Percentiles rank a stretch among this genome's conserved stretches.
Conservation (phyloP, 2,888 invertebrate genomes). For the Drosophila acutilabella region DNA sequence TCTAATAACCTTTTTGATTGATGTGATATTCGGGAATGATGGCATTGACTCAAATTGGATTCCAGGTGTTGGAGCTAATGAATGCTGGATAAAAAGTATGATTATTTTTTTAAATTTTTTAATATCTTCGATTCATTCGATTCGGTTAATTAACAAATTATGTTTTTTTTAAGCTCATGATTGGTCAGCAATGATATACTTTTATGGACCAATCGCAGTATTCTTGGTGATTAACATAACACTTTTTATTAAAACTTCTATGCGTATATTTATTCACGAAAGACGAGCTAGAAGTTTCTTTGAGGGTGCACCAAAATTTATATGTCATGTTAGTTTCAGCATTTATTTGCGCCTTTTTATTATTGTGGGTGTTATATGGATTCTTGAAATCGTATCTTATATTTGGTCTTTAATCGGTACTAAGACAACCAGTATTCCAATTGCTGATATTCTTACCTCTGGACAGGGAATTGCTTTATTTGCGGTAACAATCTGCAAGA, state of each 20-base stretch:
- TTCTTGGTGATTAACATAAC: conserved; percentile 72
- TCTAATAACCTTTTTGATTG: conserved; percentile 67
- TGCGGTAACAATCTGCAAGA: conserved; percentile 56
- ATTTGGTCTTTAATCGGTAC: conserved; percentile 67
- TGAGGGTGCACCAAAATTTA: too few relatives aligned
- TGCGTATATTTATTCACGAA: conserved; percentile 68
- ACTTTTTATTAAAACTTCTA: conserved; percentile 74
- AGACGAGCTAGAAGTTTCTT: too few relatives aligned
- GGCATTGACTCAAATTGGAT: conserved; percentile 57
- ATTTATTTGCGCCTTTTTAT: conserved; percentile 92
- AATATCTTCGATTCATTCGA: too few relatives aligned
- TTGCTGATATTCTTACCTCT: conserved; percentile 27
- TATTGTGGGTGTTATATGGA: conserved; percentile 94
- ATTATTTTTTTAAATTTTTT: background rate
- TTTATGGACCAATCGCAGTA: conserved; percentile 72
- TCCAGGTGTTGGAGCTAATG: conserved; percentile 86
- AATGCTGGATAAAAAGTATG: conserved; percentile 87
- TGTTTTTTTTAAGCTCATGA: conserved; percentile 30
- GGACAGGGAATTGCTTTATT: conserved; percentile 68
- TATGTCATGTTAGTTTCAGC: conserved; percentile 88
- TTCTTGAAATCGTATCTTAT: conserved; percentile 91
- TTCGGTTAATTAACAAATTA: too few relatives aligned
- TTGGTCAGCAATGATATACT: conserved; percentile 74
- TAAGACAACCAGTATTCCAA: rapidly evolving
- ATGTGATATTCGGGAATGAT: conserved; percentile 31